Evolutionary conservation across 2,797 vertebrate species (phyloP).

Genomic region (Oreonectes daqikongensis): DNA sequence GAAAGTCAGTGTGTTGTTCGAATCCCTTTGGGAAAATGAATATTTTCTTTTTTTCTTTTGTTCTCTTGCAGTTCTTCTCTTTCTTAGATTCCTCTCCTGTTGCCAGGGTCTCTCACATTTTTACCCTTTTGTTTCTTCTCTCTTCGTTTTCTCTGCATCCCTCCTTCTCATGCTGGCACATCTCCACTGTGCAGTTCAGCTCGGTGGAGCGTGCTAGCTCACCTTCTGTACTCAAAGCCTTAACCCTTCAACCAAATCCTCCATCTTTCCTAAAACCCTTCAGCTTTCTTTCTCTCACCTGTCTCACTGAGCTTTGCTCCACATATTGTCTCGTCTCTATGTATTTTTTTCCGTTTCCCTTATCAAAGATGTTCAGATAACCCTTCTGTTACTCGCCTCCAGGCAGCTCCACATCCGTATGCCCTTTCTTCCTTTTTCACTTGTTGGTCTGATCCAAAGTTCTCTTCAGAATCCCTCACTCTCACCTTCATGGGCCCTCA

Average conservation of each 20-base stretch:
- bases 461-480: neutral
- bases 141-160: conserved; percentile 3
- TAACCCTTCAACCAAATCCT: conserved; percentile 29
- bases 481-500: conserved; percentile 3
- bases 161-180: conserved; percentile 29
- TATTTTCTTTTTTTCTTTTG: conserved; percentile 47
- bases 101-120: conserved; percentile 14
- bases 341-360: conserved; percentile 27
- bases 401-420: conserved; percentile 18
- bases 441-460: neutral
- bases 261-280: conserved; percentile 31
- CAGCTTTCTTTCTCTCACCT: conserved; percentile 39
- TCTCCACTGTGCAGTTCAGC: conserved; percentile 43
- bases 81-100: conserved; percentile 39
- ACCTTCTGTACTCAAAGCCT: conserved; percentile 30
- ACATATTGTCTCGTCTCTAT: neutral
- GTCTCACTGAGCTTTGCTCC: neutral
- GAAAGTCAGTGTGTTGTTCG: conserved; percentile 56
- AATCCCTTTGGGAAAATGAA: conserved; percentile 55
- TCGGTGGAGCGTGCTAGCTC: conserved; percentile 36
- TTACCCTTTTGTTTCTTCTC: neutral
- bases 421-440: conserved; percentile 3
- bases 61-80: conserved; percentile 39
- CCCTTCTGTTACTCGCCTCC: conserved; percentile 3
- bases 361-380: conserved; percentile 15